Evolutionary conservation across 2,888 invertebrate species (phyloP).

Genomic region (Deilephila porcellus): DNA sequence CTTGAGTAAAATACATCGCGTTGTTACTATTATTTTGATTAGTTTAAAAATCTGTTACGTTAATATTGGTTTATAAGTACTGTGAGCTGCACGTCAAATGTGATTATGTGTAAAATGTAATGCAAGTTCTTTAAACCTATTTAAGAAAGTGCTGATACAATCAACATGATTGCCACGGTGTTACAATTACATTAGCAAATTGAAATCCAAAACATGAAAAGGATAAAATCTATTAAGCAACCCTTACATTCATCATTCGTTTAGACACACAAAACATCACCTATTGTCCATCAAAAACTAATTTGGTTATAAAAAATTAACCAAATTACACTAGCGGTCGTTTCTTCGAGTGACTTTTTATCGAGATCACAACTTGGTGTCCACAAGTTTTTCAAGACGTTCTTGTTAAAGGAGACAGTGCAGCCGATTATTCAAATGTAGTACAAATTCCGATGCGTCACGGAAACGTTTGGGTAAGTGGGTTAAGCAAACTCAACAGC

Average conservation of each 20-base stretch:
- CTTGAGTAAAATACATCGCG: not conserved
- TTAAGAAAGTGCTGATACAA: not conserved
- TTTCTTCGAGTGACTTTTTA: conserved; percentile 46
- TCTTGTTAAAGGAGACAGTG: conserved; percentile 59
- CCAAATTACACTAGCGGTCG: conserved; percentile 44
- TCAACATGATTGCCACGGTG: not conserved
- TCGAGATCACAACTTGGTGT: conserved; percentile 35
- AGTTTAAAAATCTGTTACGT: not conserved
- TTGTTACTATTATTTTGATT: not conserved
- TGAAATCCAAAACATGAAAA: conserved; percentile 7
- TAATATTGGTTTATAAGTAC: not conserved
- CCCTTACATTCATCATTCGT: not conserved
- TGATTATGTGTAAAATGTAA: not conserved
- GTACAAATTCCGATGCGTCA: conserved; percentile 74
- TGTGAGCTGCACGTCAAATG: not conserved
- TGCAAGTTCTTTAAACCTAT: not conserved
- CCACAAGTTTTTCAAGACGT: conserved; percentile 57
- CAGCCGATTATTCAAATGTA: conserved; percentile 71
- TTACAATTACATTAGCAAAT: conserved; percentile 10
- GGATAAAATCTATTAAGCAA: conserved; percentile 11
- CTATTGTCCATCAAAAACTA: conserved; percentile 37
- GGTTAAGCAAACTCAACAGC: conserved; percentile 68
- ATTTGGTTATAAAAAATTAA: conserved; percentile 42
- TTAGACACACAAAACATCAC: conserved; percentile 9
- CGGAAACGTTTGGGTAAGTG: conserved; percentile 63